Evolutionary conservation across 2,797 vertebrate species (phyloP).

Genomic region (Tragelaphus eurycerus): DNA sequence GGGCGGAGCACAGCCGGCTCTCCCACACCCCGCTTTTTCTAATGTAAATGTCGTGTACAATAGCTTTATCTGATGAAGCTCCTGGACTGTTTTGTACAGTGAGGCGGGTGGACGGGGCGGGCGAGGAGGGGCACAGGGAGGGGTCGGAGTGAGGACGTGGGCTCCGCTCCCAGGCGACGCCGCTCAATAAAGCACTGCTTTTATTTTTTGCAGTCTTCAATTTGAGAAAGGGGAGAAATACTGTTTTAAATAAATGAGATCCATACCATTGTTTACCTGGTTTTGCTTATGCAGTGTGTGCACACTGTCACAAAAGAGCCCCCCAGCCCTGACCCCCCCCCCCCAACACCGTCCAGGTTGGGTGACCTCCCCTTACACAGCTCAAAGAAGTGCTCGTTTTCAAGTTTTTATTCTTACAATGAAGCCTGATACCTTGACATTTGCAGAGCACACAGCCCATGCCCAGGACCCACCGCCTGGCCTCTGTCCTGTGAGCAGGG

Average conservation of each 20-base stretch:
- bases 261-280: slow-evolving; percentile 61
- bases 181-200: slow-evolving; percentile 81
- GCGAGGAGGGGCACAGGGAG: slow-evolving; percentile 50
- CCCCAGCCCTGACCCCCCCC: too few species aligned
- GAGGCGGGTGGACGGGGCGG: slow-evolving; percentile 73
- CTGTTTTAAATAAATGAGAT: slow-evolving; percentile 73
- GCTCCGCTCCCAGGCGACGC: slow-evolving; percentile 74
- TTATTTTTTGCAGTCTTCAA: slow-evolving; percentile 83
- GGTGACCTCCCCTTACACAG: not conserved
- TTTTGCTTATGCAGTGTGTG: not conserved
- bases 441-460: not conserved
- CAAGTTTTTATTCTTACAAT: slow-evolving; percentile 47
- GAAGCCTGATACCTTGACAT: not conserved
- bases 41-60: slow-evolving; percentile 87
- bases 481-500: not conserved
- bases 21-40: slow-evolving; percentile 79
- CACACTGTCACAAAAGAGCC: not conserved
- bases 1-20: slow-evolving; percentile 72
- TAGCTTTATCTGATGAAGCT: slow-evolving; percentile 81
- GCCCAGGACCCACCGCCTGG: not conserved
- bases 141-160: slow-evolving; percentile 70
- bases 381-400: not conserved
- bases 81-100: slow-evolving; percentile 85
- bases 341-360: rapidly evolving
- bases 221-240: slow-evolving; percentile 75